Percentiles rank a stretch among this genome's conserved stretches.
Conservation (phyloP, 92 coral and sea anemone genomes). For the Palythoa heliodiscus region DNA sequence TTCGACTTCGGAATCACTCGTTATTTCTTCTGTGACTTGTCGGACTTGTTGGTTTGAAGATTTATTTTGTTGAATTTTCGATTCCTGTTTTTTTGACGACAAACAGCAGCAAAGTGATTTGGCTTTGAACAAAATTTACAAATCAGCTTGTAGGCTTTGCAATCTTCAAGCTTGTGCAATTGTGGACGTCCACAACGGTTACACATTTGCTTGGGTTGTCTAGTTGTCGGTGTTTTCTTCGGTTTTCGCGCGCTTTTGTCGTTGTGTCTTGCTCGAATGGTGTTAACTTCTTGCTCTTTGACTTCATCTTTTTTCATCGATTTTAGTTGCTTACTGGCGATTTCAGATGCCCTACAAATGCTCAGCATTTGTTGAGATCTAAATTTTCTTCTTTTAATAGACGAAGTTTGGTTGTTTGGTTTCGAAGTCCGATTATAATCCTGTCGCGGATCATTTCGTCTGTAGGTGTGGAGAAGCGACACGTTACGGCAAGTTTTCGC, state of each 20-base stretch:
- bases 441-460: too few species aligned
- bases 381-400: constrained; percentile 44
- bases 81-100: not conserved
- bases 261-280: constrained; percentile 1
- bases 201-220: not conserved
- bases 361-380: constrained; percentile 32
- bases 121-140: too few species aligned
- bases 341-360: constrained; percentile 25
- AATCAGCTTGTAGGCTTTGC: not conserved
- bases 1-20: not conserved
- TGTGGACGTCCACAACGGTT: not conserved
- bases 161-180: constrained; percentile 24
- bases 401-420: constrained; percentile 21
- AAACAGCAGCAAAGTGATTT: too few species aligned
- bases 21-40: not conserved
- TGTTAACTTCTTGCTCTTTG: constrained; percentile 5
- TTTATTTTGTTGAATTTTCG: too few species aligned
- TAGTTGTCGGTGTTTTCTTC: not conserved
- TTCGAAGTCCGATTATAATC: too few species aligned
- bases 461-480: too few species aligned
- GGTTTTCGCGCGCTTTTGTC: not conserved
- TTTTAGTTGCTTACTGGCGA: constrained; percentile 32
- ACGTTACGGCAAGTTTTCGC: too few species aligned
- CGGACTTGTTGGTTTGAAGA: not conserved
- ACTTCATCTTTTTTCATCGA: constrained; percentile 38